Evolutionary conservation across 2,797 vertebrate genomes (phyloP).

Genomic region (Phalanger gymnotis): DNA sequence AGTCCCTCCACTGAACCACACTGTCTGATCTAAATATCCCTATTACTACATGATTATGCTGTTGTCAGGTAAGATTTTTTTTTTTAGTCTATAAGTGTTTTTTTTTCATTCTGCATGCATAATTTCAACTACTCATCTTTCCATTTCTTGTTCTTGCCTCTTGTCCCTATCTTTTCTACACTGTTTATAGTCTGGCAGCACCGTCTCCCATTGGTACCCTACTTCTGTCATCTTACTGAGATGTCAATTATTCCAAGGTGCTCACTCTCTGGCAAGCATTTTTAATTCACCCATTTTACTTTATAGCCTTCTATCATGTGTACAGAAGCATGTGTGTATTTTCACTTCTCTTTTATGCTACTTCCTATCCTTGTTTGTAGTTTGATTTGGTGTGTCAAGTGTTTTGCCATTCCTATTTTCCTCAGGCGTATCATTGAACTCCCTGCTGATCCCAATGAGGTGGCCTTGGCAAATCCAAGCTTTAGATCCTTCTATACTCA

Average conservation of each 20-base stretch:
- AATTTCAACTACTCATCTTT: background rate
- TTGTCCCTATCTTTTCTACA: background rate
- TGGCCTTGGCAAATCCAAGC: background rate
- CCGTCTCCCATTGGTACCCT: background rate
- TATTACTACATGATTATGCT: background rate
- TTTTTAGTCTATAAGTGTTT: background rate
- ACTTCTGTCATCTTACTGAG: background rate
- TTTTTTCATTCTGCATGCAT: background rate
- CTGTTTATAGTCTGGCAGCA: background rate
- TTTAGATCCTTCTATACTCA: background rate
- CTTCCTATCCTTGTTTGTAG: background rate
- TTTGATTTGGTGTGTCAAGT: background rate
- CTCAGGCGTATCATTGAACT: background rate
- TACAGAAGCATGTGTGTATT: background rate
- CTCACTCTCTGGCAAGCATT: background rate
- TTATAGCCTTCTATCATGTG: background rate
- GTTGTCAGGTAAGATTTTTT: background rate
- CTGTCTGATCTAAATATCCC: background rate
- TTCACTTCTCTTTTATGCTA: background rate
- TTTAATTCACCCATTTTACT: background rate
- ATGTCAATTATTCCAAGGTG: background rate
- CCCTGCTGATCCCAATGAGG: background rate
- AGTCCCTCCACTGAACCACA: background rate
- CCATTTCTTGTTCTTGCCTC: background rate
- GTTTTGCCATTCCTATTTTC: background rate